Percentiles rank a stretch among this genome's conserved stretches.
phyloP scores from a whole-genome alignment of 1,140 invertebrate species.

The Apolygus lucorum region DNA sequence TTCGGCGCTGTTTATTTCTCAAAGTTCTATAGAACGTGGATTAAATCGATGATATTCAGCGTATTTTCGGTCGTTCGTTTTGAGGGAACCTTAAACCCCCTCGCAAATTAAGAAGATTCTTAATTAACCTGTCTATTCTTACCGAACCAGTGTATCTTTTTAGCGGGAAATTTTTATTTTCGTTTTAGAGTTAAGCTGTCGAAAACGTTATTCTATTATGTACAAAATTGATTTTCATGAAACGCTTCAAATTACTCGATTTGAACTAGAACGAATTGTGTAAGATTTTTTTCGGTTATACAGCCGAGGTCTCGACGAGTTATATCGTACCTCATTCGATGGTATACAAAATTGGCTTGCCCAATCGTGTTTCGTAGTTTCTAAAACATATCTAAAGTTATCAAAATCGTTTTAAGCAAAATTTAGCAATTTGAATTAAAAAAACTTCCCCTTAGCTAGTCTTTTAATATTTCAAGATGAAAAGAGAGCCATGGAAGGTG shows the following conservation, averaged over 20 bases:
- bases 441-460: conserved; percentile 2
- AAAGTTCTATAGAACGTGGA: too few species aligned
- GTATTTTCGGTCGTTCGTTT: too few species aligned
- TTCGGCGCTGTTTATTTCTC: too few species aligned
- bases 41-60: too few species aligned
- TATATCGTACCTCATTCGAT: not conserved
- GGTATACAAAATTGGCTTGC: not conserved
- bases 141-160: too few species aligned
- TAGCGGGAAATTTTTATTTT: too few species aligned
- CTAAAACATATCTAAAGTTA: conserved; percentile 3
- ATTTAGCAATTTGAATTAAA: not conserved
- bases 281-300: too few species aligned
- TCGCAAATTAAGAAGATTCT: too few species aligned
- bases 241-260: too few species aligned
- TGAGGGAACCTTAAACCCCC: too few species aligned
- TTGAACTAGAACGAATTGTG: not conserved
- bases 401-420: not conserved
- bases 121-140: too few species aligned
- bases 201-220: not conserved
- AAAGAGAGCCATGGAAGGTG: not conserved
- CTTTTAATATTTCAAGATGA: not conserved
- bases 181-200: not conserved
- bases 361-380: not conserved
- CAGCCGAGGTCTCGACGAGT: not conserved
- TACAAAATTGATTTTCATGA: too few species aligned